Percentiles rank a stretch among this genome's conserved stretches.
phyloP scores from a whole-genome alignment of 2,888 invertebrate genomes.

The Carterocephalus palaemon region DNA sequence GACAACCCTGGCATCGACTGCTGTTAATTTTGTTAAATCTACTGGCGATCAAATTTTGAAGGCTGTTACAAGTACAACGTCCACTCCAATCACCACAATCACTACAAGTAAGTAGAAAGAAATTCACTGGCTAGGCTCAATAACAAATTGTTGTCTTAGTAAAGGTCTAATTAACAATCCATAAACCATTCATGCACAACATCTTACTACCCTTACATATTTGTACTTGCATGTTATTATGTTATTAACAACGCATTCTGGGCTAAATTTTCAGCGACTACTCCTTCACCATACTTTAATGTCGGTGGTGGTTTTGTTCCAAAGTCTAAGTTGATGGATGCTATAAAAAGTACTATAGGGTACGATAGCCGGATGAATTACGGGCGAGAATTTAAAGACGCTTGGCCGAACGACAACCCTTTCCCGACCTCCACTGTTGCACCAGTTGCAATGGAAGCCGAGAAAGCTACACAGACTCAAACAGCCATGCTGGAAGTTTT shows the following conservation, averaged over 20 bases:
- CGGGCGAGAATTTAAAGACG: constrained; percentile 62
- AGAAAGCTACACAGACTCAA: constrained; percentile 71
- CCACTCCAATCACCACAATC: constrained; percentile 64
- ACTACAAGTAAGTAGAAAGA: constrained; percentile 69
- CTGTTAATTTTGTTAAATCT: constrained; percentile 62
- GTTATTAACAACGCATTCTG: constrained; percentile 49
- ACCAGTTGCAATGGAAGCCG: constrained; percentile 64
- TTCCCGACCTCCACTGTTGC: constrained; percentile 69
- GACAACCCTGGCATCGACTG: constrained; percentile 69
- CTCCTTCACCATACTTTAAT: constrained; percentile 67
- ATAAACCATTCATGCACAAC: constrained; percentile 28
- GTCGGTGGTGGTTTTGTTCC: constrained; percentile 67
- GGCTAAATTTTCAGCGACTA: constrained; percentile 69
- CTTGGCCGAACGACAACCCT: constrained; percentile 74
- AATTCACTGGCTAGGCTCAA: too few species aligned
- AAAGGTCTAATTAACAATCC: constrained; percentile 25
- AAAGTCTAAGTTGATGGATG: constrained; percentile 74
- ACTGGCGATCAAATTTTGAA: constrained; percentile 62
- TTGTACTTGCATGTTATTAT: constrained; percentile 53
- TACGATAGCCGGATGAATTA: constrained; percentile 64
- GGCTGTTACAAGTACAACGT: constrained; percentile 59
- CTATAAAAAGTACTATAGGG: constrained; percentile 72
- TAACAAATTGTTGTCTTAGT: constrained; percentile 25
- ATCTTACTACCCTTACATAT: constrained; percentile 19
- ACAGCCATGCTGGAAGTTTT: constrained; percentile 75